phyloP scores from a whole-genome alignment of 2,888 invertebrate species.

The Drosophila nr. medialis region DNA sequence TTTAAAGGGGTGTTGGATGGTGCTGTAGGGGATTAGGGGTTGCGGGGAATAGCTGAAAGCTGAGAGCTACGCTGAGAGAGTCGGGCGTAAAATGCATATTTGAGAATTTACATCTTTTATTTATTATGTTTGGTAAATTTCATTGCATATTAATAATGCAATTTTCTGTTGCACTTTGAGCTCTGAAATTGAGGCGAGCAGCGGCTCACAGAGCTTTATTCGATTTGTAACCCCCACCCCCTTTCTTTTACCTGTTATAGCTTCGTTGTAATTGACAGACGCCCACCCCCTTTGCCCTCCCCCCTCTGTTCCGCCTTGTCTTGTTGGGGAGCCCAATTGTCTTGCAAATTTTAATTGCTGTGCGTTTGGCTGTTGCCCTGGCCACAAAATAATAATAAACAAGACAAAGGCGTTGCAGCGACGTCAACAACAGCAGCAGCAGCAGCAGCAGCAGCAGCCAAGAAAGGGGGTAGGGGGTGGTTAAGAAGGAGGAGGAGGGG shows the following conservation, averaged over 20 bases:
- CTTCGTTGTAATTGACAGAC: slow-evolving; percentile 53
- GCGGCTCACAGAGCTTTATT: slow-evolving; percentile 20
- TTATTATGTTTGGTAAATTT: slow-evolving; percentile 77
- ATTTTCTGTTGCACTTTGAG: slow-evolving; percentile 65
- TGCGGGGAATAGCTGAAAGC: neutral
- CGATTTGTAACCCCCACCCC: neutral
- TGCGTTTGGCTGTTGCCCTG: slow-evolving; percentile 57
- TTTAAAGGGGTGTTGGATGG: neutral
- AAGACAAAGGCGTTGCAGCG: slow-evolving; percentile 71
- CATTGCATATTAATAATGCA: slow-evolving; percentile 80
- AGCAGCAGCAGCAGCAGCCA: slow-evolving; percentile 11
- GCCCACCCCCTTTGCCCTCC: neutral
- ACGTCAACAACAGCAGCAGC: slow-evolving; percentile 23
- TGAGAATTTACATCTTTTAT: slow-evolving; percentile 70
- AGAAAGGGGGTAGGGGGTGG: neutral
- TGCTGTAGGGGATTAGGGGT: neutral
- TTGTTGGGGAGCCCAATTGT: slow-evolving; percentile 64
- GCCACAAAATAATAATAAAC: slow-evolving; percentile 72
- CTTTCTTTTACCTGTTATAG: neutral
- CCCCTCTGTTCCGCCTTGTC: neutral
- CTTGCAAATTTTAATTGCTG: slow-evolving; percentile 75
- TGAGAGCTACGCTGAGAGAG: slow-evolving; percentile 4
- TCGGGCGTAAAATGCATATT: slow-evolving; percentile 42
- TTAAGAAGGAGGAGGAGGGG: neutral
- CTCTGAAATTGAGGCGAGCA: slow-evolving; percentile 19